Evolutionary conservation across 2,113 vertebrate species (phyloP), one percentile per base, ranked within the genome.

Genomic region (Tachycineta bicolor): DNA sequence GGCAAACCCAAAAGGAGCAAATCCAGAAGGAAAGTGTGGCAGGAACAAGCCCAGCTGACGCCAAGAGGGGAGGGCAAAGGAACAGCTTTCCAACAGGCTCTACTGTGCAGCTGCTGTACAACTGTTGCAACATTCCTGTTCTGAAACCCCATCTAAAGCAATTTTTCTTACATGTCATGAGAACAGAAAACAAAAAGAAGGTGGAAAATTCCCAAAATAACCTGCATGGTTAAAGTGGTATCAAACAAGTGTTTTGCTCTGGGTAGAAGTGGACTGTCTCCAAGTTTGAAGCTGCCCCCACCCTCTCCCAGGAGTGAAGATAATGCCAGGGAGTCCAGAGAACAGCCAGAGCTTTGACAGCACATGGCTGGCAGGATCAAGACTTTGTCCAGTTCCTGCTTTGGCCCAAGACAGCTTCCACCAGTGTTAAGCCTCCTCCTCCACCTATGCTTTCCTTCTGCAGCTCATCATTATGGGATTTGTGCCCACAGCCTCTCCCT

Each of bases 51-150:
- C 50, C 5, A 10, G 79, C 55, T 89, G 59, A 89, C 37, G 26
- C 28, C 39, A 70, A 14, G 41, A 59, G 52, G 24, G 24, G 43
- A 39, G 17, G n/a, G 43, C 56, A 67, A 70, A 64, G 37, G 63
- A 89, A 24, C 16, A 83, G 31, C 33, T 85, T 75, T 85, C 47
- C 75, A 67, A 5, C 2, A 4, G 46, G 47, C 19, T 10, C 47
- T n/a, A 26, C 2, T 41, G 37, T 0, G 0, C 18, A 78, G 28
- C 65, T 82, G 65, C 43, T 63, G 25, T 16, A 18, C 0, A 0
- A 74, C 43, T 41, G 31, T 75, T 37, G 74, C 15, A 55, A 39
- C 33, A 19, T 29, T 52, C 37, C 43, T 33, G 16, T 63, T 41
- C 82, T 5, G 44, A 85, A 71, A 73, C 5, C 4, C 26, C 25